Evolutionary conservation across 2,888 invertebrate species (phyloP).

Genomic region (Keiferia lycopersicella): DNA sequence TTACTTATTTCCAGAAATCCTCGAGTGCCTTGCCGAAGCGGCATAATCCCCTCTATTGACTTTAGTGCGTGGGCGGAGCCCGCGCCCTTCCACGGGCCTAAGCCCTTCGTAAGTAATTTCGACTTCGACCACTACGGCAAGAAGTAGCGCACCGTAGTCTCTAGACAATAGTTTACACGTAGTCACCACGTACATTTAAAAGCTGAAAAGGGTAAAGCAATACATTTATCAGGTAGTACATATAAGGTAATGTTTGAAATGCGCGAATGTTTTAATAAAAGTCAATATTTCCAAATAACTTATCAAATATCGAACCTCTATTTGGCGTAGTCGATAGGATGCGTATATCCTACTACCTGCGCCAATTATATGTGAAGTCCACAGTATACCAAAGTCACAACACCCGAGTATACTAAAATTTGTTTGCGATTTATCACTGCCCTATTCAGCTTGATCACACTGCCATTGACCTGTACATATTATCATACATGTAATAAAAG

Average conservation of each 20-base stretch:
- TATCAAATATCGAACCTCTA: background rate
- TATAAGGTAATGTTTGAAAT: too few species aligned
- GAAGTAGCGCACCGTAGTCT: constrained; percentile 62
- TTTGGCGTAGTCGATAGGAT: background rate
- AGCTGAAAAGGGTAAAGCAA: constrained; percentile 29
- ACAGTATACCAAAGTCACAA: background rate
- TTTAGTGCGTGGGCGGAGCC: constrained; percentile 94
- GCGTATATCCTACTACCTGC: background rate
- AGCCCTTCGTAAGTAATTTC: constrained; percentile 86
- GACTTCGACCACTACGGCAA: constrained; percentile 77
- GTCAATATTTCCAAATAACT: too few species aligned
- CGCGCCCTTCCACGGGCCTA: constrained; percentile 68
- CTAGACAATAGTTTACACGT: constrained; percentile 44
- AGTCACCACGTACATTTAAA: constrained; percentile 42
- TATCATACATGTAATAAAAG: constrained; percentile 18
- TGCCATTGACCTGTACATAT: constrained; percentile 22
- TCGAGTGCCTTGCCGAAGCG: constrained; percentile 95
- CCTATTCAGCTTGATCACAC: constrained; percentile 26
- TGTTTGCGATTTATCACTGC: background rate
- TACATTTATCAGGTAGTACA: too few species aligned
- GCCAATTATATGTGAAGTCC: background rate
- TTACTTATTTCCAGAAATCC: constrained; percentile 93
- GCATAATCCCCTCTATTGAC: constrained; percentile 92
- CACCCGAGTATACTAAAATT: background rate
- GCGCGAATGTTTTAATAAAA: too few species aligned